Evolutionary conservation across 2,113 vertebrate species (phyloP).

Genomic region (Halichoerus grypus): DNA sequence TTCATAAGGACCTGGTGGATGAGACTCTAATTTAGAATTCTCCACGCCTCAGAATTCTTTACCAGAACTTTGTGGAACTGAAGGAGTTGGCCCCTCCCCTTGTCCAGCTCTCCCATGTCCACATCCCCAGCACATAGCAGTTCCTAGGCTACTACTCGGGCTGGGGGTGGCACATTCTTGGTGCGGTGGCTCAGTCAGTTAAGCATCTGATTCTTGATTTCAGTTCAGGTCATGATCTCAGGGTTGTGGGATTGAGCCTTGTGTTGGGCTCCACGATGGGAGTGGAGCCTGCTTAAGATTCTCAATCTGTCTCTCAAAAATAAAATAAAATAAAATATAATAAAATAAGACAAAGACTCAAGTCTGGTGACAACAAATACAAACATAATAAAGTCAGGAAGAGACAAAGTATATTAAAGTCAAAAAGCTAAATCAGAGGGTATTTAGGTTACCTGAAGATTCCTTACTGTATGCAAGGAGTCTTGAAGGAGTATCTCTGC

Average conservation of each 20-base stretch:
- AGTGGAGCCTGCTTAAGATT: not conserved
- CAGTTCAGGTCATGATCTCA: not conserved
- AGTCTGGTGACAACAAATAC: not conserved
- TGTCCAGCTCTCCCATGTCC: no score
- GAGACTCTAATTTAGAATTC: not conserved
- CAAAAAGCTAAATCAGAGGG: not conserved
- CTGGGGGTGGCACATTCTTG: not conserved
- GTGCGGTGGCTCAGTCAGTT: not conserved
- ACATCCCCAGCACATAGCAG: not conserved
- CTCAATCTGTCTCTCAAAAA: not conserved
- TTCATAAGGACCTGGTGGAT: not conserved
- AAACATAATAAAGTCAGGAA: not conserved
- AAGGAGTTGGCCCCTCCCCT: not conserved
- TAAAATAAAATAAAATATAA: accelerated
- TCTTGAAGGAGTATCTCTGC: not conserved
- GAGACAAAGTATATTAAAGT: not conserved
- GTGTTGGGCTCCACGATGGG: not conserved
- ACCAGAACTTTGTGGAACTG: not conserved
- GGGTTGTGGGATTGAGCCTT: not conserved
- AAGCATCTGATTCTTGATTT: not conserved
- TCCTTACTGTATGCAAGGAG: not conserved
- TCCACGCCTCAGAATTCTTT: not conserved
- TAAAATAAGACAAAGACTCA: not conserved
- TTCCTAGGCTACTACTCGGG: no score
- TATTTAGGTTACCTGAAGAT: not conserved